Conservation (phyloP, 37 sponge, comb jelly and placozoan genomes). For the Theonella swinhoei region DNA sequence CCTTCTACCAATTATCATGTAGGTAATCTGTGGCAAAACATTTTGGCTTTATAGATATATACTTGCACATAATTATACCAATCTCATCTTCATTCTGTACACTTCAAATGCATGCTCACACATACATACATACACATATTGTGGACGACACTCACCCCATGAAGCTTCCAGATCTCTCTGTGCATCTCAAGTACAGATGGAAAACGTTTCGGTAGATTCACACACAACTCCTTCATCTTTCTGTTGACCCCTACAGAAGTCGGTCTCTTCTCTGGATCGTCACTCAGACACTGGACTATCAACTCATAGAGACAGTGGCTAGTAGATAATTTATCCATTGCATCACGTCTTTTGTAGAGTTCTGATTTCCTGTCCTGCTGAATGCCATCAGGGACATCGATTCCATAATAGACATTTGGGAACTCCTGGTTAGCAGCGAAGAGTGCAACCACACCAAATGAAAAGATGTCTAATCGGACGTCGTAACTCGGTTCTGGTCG, state of each 20-base stretch:
- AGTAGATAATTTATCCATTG: background rate
- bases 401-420: background rate
- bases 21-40: too few relatives aligned
- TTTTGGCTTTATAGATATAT: too few relatives aligned
- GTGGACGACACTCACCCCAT: background rate
- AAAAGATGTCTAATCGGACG: background rate
- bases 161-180: background rate
- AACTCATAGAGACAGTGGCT: constrained; percentile 4
- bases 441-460: constrained; percentile 6
- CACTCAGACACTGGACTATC: background rate
- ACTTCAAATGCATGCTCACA: too few relatives aligned
- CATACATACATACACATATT: too few relatives aligned
- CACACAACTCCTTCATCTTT: background rate
- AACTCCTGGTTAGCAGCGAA: background rate
- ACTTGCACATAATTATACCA: too few relatives aligned
- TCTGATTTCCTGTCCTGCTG: background rate
- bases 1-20: too few relatives aligned
- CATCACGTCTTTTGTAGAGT: background rate
- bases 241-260: background rate
- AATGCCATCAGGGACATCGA: background rate
- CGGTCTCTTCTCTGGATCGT: constrained; percentile 4
- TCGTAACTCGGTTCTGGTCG: background rate
- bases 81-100: too few relatives aligned
- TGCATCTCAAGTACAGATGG: background rate
- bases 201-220: background rate